Percentiles rank a stretch among this genome's conserved stretches.
Evolutionary conservation across 2,797 vertebrate genomes (phyloP).

Genomic region (Anguilla obscura): DNA sequence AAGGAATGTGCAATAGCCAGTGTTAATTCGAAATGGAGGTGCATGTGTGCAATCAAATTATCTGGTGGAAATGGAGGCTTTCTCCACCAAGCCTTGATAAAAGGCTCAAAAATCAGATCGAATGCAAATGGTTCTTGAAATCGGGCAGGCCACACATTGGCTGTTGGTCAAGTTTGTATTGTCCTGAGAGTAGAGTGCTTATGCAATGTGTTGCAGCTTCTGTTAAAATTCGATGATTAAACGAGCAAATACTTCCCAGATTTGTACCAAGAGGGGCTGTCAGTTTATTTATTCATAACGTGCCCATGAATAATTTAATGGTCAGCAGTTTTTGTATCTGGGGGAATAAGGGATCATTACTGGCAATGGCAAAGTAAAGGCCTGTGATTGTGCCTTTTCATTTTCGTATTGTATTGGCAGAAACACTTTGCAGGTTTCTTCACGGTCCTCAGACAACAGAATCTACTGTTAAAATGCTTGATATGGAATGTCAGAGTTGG

Average conservation of each 20-base stretch:
- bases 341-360: slow-evolving; percentile 56
- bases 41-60: slow-evolving; percentile 54
- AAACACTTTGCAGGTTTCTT: slow-evolving; percentile 45
- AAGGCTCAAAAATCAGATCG: slow-evolving; percentile 57
- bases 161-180: slow-evolving; percentile 62
- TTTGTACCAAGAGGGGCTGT: slow-evolving; percentile 66
- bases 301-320: slow-evolving; percentile 72
- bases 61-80: slow-evolving; percentile 50
- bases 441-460: slow-evolving; percentile 11
- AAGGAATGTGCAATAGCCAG: slow-evolving; percentile 46
- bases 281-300: slow-evolving; percentile 73
- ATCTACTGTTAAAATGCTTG: not conserved
- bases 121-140: slow-evolving; percentile 57
- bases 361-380: slow-evolving; percentile 63
- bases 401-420: slow-evolving; percentile 54
- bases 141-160: slow-evolving; percentile 61
- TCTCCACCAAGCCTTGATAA: slow-evolving; percentile 49
- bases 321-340: slow-evolving; percentile 68
- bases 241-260: slow-evolving; percentile 70
- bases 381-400: slow-evolving; percentile 60
- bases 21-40: slow-evolving; percentile 64
- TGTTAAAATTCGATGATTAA: slow-evolving; percentile 73
- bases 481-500: not conserved
- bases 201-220: slow-evolving; percentile 70
- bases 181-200: slow-evolving; percentile 62